Evolutionary conservation across 1,140 invertebrate species (phyloP), one percentile per base, ranked within the genome.

Genomic region (Acarapis woodi): DNA sequence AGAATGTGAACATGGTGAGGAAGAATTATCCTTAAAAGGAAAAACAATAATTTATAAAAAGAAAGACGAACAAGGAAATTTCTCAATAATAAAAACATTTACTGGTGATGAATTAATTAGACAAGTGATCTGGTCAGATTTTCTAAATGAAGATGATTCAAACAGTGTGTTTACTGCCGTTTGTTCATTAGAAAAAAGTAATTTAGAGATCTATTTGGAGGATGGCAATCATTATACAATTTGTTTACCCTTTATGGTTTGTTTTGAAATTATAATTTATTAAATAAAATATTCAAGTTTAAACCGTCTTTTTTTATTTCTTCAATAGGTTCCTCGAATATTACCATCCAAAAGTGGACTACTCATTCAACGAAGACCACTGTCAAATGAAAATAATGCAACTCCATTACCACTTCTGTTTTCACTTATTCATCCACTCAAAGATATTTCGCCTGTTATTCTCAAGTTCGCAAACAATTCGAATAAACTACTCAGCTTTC

Each of bases 21-120:
- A 87, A 57, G 82, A 90, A 55, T 56, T 90, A 12, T 90, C 82
- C 60, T 67, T 79, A 9, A 71, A 67, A 44, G 76, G 71, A 4
- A 67, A 71, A 49, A 73, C 74, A 16, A 77, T 74, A 15, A 65
- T 87, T 18, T 80, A 77, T 67, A 65, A 62, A 40, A 48, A 51
- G 38, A 59, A 59, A 12, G 52, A 50, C 36, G 50, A 49, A 14
- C 48, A 54, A 43, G 49, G 47, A 8, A 41, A 46, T 16, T 46
- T 51, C 20, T 39, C 48, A 26, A 47, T 59, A 4, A 42, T 61
- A 22, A 58, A 58, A 45, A 70, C 68, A 32, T 85, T 76, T 49
- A 82, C 76, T 3, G 66, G 71, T 46, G 71, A 79, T 42, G 64
- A 67, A 23, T 64, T 70, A 21, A 71, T 88, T 18, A 65, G 71